Percentiles rank a stretch among this genome's conserved stretches.
Evolutionary conservation across 2,888 invertebrate species (phyloP).

Genomic region (Tetheella fluctuosa): DNA sequence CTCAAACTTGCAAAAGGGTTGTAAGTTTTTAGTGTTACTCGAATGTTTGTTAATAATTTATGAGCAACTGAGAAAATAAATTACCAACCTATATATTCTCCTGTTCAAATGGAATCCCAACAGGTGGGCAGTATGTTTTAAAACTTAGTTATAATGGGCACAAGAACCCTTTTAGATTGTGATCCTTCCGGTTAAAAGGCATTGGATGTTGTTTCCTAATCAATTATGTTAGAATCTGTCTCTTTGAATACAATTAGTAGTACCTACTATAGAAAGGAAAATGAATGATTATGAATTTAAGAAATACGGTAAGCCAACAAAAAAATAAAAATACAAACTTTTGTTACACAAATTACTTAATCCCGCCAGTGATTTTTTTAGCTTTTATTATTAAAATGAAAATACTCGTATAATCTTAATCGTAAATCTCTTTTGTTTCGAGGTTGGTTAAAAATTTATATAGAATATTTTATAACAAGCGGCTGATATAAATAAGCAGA

Average conservation of each 20-base stretch:
- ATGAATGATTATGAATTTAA: too few relatives aligned
- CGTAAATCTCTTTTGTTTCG: background rate
- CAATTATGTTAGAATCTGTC: background rate
- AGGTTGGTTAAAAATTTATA: slow-evolving; percentile 8
- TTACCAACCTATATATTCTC: slow-evolving; percentile 2
- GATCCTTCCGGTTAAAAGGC: background rate
- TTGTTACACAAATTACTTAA: background rate
- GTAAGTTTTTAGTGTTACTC: slow-evolving; percentile 25
- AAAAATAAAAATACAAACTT: background rate
- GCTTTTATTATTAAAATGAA: background rate
- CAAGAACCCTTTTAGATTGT: background rate
- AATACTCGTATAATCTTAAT: background rate
- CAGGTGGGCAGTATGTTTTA: slow-evolving; percentile 3
- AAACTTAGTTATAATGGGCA: slow-evolving; percentile 4
- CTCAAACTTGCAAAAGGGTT: slow-evolving; percentile 33
- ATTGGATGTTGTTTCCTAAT: background rate
- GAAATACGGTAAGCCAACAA: too few relatives aligned
- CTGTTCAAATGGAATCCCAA: background rate
- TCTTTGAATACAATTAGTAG: background rate
- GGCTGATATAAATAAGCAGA: slow-evolving; percentile 10
- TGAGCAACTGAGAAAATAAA: slow-evolving; percentile 25
- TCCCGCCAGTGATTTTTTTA: background rate
- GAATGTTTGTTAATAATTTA: slow-evolving; percentile 30
- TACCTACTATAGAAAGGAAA: background rate
- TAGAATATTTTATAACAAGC: slow-evolving; percentile 10